Evolutionary conservation across 2,888 invertebrate genomes (phyloP).

Genomic region (Flabesymbios commensalis): DNA sequence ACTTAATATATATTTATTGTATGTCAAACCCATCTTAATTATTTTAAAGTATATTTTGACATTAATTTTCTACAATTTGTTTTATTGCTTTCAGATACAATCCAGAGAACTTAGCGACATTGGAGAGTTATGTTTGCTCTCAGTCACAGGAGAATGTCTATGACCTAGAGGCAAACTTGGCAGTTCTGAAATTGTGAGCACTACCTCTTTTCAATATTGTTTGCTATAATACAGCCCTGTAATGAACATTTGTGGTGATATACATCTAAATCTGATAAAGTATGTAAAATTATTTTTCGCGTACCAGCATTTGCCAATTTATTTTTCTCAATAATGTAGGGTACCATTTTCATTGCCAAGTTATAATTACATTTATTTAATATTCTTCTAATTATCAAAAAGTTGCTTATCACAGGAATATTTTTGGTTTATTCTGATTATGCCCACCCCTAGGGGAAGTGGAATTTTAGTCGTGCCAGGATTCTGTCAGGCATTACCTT

Average conservation of each 20-base stretch:
- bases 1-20: background rate
- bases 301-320: too few relatives aligned
- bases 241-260: background rate
- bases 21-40: background rate
- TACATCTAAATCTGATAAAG: too few relatives aligned
- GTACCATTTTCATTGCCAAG: too few relatives aligned
- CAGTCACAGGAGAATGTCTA: conserved; percentile 93
- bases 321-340: too few relatives aligned
- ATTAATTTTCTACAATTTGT: background rate
- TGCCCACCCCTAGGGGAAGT: too few relatives aligned
- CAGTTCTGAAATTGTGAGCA: conserved; percentile 81
- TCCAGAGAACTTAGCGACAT: conserved; percentile 86
- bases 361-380: too few relatives aligned
- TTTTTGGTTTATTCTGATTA: too few relatives aligned
- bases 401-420: too few relatives aligned
- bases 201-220: background rate
- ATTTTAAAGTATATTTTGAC: background rate
- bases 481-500: too few relatives aligned
- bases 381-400: too few relatives aligned
- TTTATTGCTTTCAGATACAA: conserved; percentile 76
- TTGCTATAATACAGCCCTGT: background rate
- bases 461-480: too few relatives aligned
- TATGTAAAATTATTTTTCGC: too few relatives aligned
- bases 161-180: conserved; percentile 95
- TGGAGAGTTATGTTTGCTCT: conserved; percentile 90